Evolutionary conservation across 1,140 invertebrate genomes (phyloP), one percentile per base, ranked within the genome.

Genomic region (Choristoneura fumiferana): DNA sequence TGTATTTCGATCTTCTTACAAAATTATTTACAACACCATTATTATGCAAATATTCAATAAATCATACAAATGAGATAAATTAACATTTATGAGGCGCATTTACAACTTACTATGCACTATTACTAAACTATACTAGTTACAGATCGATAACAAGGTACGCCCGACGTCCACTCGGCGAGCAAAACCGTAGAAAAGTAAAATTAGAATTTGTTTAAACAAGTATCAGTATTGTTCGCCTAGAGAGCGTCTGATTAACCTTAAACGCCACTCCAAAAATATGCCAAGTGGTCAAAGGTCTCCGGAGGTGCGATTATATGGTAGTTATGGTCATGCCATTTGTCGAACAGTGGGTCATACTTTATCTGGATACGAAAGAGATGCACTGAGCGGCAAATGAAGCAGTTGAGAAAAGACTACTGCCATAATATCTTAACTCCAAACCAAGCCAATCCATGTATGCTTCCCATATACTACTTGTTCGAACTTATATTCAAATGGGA

Each of bases 11-110:
- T 81, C 85, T 76, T 73, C 78, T 86, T 86, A 86, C 79, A 87
- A 88, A 88, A 86, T 81, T 88, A 86, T 88, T 84, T 88, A 88
- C 84, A 87, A 77, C 75, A 74, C 73, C 68, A 74, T 77, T 78
- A 86, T 83, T 83, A 87, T 88, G 79, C 77, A 80, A 74, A 86
- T 87, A 81, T 81, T 69, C 63, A 72, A 75, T 74, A 49, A 49
- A 83, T 76, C 81, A 80, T 87, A 81, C 75, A 79, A 76, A 71
- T 78, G 74, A 77, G 68, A 84, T 85, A 87, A 87, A 78, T 84
- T 78, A 84, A 76, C 67, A 59, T 76, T 73, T 71, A 58, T 60
- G 43, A 62, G 73, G 77, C 79, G 59, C 73, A 84, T 84, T 64
- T 81, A 84, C 78, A 86, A 69, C 66, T 62, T 70, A 70, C 12